Conservation (phyloP, 1,140 invertebrate species). For the Lamellibrachia luymesi region DNA sequence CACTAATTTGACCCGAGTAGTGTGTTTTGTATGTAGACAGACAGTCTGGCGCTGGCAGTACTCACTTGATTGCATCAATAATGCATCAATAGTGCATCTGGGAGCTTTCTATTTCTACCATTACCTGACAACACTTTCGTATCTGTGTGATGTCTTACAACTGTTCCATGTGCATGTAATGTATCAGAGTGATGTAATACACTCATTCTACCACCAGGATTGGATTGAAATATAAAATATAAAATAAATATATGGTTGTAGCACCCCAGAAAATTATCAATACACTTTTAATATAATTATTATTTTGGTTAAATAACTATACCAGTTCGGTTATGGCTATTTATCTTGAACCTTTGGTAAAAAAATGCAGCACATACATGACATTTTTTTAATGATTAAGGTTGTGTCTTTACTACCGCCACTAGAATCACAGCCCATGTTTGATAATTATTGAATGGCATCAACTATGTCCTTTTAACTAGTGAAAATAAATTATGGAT, state of each 20-base stretch:
- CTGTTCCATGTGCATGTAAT: background rate
- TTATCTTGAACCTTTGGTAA: background rate
- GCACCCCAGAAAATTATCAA: background rate
- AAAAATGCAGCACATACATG: too few species aligned
- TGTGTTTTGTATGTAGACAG: background rate
- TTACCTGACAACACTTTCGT: background rate
- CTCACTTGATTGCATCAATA: background rate
- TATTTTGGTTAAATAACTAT: background rate
- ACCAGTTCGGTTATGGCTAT: background rate
- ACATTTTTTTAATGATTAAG: too few species aligned
- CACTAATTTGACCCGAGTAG: background rate
- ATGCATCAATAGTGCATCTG: background rate
- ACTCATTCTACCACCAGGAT: background rate
- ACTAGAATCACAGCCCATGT: background rate
- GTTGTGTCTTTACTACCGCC: too few species aligned
- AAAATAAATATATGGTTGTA: background rate
- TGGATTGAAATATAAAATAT: too few species aligned
- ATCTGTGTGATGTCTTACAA: too few species aligned
- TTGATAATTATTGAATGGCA: background rate
- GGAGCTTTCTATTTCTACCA: background rate
- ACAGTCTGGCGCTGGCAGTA: background rate
- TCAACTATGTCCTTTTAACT: background rate
- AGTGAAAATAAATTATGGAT: background rate
- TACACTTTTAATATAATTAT: background rate
- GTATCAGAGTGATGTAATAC: background rate